Percentiles rank a stretch among this genome's conserved stretches.
Evolutionary conservation across 2,888 invertebrate species (phyloP).

Genomic region (Melitaea athalia): DNA sequence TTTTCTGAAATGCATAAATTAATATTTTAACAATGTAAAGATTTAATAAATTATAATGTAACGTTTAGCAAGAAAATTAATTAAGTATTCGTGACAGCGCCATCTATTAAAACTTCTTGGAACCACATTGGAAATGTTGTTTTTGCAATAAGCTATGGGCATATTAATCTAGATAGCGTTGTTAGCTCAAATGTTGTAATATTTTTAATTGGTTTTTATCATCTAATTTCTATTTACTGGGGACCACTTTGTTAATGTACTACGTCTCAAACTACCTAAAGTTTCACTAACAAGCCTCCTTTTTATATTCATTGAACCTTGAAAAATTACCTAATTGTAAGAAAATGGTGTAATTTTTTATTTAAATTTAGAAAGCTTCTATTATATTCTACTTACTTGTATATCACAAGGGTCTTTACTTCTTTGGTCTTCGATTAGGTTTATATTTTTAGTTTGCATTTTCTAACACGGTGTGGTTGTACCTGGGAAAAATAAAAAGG

Average conservation of each 20-base stretch:
- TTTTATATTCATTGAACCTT: too few relatives aligned
- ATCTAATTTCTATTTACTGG: too few relatives aligned
- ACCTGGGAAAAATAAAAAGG: constrained; percentile 53
- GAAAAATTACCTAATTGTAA: too few relatives aligned
- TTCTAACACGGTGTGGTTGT: constrained; percentile 51
- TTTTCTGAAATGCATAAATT: constrained; percentile 63
- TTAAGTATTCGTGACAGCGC: constrained; percentile 44
- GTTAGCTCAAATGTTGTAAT: not conserved
- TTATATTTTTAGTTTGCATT: constrained; percentile 85
- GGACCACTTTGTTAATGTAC: too few relatives aligned
- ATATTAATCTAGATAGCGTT: constrained; percentile 36
- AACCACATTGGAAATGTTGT: constrained; percentile 39
- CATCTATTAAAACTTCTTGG: constrained; percentile 46
- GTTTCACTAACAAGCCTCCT: too few relatives aligned
- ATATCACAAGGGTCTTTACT: constrained; percentile 64
- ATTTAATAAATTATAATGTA: constrained; percentile 17
- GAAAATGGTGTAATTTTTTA: too few relatives aligned
- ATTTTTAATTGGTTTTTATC: not conserved
- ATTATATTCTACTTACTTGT: constrained; percentile 52
- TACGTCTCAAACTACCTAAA: too few relatives aligned
- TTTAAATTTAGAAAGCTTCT: not conserved
- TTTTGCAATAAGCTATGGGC: constrained; percentile 37
- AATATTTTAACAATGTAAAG: constrained; percentile 29
- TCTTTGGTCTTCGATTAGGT: constrained; percentile 78
- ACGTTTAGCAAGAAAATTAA: not conserved